A percentile compares a stretch with the other conserved stretches of the same genome.
These are phyloP conservation scores for Spinibarbus caldwelli DNA, from an alignment of 2,797 vertebrate genomes.

Conservation along the genomic window DNA sequence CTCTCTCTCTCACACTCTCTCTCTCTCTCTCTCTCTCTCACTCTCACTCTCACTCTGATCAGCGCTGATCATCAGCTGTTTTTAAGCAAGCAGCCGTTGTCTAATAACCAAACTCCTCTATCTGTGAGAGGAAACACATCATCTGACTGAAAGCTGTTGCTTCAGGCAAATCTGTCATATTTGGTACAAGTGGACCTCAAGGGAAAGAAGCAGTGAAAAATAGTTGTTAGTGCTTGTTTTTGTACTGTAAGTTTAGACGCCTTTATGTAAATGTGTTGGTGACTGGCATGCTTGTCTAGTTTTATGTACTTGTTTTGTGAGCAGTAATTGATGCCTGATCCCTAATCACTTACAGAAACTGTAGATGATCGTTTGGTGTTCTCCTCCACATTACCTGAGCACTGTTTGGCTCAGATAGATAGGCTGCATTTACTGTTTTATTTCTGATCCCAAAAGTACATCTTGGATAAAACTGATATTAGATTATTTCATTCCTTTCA, in stretches of 20 bases:
- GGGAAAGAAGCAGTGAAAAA: background rate
- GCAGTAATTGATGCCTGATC: no score
- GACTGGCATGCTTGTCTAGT: background rate
- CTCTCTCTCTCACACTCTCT: no score
- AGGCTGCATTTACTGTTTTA: no score
- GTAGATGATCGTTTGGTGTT: no score
- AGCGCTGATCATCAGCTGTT: background rate
- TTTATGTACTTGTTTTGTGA: background rate
- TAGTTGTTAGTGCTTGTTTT: background rate
- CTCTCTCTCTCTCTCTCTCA: no score
- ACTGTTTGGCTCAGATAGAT: no score
- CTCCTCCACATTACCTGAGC: background rate
- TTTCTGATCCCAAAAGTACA: no score
- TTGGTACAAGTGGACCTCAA: background rate
- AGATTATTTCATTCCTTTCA: no score
- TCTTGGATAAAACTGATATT: background rate
- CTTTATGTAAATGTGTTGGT: background rate
- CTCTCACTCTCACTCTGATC: no score
- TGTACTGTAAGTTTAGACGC: background rate
- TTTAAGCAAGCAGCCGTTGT: background rate
- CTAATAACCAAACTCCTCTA: background rate
- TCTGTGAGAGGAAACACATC: background rate
- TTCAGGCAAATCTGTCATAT: background rate
- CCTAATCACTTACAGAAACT: no score
- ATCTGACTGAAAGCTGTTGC: background rate